phyloP scores from a whole-genome alignment of 2,797 vertebrate genomes.

The Typhlichthys subterraneus region DNA sequence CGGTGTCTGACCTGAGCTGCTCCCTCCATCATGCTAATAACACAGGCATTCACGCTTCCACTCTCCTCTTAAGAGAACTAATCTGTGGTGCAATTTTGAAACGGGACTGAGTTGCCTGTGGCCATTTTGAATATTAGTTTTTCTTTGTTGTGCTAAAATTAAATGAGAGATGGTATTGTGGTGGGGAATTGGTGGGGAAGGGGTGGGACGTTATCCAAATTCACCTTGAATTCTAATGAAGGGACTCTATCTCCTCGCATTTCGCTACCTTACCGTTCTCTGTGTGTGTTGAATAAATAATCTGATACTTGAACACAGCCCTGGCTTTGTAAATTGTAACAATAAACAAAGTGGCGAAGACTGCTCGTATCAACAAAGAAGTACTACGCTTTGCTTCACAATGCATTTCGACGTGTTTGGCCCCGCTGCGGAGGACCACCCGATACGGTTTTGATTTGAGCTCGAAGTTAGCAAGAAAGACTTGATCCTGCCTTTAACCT shows the following conservation, averaged over 20 bases:
- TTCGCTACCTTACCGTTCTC: too few relatives aligned
- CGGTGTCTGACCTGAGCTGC: slow-evolving; percentile 15
- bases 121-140: slow-evolving; percentile 49
- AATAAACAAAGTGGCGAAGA: too few relatives aligned
- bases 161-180: slow-evolving; percentile 2
- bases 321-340: too few relatives aligned
- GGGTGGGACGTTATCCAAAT: slow-evolving; percentile 28
- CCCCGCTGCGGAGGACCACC: too few relatives aligned
- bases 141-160: slow-evolving; percentile 34
- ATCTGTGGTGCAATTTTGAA: slow-evolving; percentile 31
- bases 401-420: too few relatives aligned
- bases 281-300: too few relatives aligned
- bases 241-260: background rate
- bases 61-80: slow-evolving; percentile 31
- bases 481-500: slow-evolving; percentile 15
- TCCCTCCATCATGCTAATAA: slow-evolving; percentile 9
- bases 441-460: too few relatives aligned
- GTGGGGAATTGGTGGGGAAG: background rate
- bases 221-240: slow-evolving; percentile 38
- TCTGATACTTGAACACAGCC: too few relatives aligned
- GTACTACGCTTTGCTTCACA: too few relatives aligned
- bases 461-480: too few relatives aligned
- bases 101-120: slow-evolving; percentile 26
- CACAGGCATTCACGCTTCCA: background rate
- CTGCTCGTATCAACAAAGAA: too few relatives aligned